Evolutionary conservation across 2,113 vertebrate species (phyloP), one percentile per base, ranked within the genome.

Genomic region (Pedionomus torquatus): DNA sequence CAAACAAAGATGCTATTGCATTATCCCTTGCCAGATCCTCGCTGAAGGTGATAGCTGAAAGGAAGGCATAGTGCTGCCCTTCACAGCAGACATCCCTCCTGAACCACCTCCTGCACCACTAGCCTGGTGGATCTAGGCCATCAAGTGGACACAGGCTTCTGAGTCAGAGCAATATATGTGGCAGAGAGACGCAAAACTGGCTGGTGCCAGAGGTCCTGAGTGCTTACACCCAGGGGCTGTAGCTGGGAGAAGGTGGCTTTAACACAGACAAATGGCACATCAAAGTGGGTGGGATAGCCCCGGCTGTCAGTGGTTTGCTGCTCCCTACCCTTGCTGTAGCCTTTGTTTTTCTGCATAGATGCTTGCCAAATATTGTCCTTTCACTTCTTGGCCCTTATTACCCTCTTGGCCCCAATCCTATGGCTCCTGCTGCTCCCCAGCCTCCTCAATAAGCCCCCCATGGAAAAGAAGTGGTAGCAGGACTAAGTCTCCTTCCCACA

Each of bases 341-440:
- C n/a, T 93, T 93, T 92, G 46, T 89, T 89, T 89, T 44, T 52
- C 64, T 66, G 25, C n/a, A 37, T 18, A 24, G 75, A 48, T 4
- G 5, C 28, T 69, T 25, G 57, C 71, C 63, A 95, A 72, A 90
- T 65, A 58, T 7, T 54, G 49, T 69, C 24, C 58, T 74, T 58
- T 5, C 10, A 58, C 28, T 83, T 26, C 75, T 74, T 25, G 33
- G 64, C 31, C 64, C 60, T 81, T 33, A 10, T 10, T 70, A 44
- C 49, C 33, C 17, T 43, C 5, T 4, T 19, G 12, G 61, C 61
- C 54, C 48, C 35, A 33, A 14, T n/a, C 28, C 43, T 21, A 1
- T 2, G 13, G 37, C 30, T 71, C 11, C 13, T 5, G 1, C n/a
- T 52, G 78, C 74, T 61, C 71, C 39, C 13, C 68, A 69, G 28